Evolutionary conservation across 2,113 vertebrate species (phyloP).

Genomic region (Tiliqua scincoides): DNA sequence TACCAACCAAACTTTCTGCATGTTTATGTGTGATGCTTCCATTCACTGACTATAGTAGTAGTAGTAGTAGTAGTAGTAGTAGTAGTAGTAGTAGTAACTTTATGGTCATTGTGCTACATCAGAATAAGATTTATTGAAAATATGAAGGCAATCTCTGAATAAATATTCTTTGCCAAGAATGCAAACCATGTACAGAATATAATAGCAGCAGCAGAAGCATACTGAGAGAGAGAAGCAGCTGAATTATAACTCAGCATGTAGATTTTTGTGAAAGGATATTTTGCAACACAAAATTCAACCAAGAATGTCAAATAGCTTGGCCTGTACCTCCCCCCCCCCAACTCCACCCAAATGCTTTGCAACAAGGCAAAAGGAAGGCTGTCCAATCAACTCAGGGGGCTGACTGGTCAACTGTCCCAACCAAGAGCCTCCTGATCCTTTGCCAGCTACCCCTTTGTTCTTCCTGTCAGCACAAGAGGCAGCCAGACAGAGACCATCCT

Average conservation of each 20-base stretch:
- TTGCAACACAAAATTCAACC: background rate
- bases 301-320: background rate
- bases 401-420: constrained; percentile 49
- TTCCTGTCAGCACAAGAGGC: constrained; percentile 27
- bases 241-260: background rate
- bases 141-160: no score
- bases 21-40: background rate
- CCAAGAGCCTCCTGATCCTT: constrained; percentile 56
- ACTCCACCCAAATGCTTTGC: background rate
- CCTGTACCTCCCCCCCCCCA: background rate
- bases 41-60: background rate
- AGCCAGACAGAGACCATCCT: constrained; percentile 31
- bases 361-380: background rate
- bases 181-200: background rate
- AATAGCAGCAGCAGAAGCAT: no score
- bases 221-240: background rate
- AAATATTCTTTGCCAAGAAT: background rate
- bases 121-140: no score
- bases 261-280: background rate
- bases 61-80: no score
- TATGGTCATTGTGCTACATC: no score
- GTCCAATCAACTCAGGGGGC: background rate
- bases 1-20: background rate
- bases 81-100: no score
- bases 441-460: constrained; percentile 67